These are phyloP conservation scores for Ochropleura leucogaster DNA, from an alignment of 2,888 invertebrate genomes.

Conservation along the genomic window DNA sequence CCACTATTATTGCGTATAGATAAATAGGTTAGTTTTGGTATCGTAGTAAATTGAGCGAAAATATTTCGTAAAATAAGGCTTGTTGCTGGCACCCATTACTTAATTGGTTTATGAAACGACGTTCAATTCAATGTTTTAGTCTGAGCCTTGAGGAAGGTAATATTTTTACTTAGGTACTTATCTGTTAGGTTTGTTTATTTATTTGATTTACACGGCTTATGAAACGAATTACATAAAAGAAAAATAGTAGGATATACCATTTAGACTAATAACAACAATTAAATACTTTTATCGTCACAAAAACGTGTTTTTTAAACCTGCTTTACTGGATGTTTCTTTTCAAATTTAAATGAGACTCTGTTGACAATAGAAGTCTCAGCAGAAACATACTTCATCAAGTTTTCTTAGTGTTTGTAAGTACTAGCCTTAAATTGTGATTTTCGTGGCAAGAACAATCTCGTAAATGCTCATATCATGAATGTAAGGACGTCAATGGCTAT, in stretches of 20 bases:
- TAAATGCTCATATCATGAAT: neutral
- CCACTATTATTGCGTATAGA: constrained; percentile 76
- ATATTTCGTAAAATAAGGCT: neutral
- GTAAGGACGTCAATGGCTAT: neutral
- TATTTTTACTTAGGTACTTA: neutral
- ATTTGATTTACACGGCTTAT: too few species aligned
- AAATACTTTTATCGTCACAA: too few species aligned
- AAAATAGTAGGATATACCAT: too few species aligned
- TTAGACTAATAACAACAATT: too few species aligned
- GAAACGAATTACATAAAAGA: too few species aligned
- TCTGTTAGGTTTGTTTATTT: too few species aligned
- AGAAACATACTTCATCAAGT: neutral
- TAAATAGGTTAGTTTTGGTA: constrained; percentile 27
- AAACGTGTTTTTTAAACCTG: neutral
- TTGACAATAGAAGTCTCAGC: neutral
- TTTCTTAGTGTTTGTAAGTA: neutral
- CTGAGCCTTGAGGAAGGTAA: neutral
- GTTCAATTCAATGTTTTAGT: neutral
- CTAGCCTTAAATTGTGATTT: neutral
- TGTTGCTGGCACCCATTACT: neutral
- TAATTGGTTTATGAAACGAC: neutral
- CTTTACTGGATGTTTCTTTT: neutral
- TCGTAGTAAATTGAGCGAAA: constrained; percentile 19
- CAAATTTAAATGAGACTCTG: neutral
- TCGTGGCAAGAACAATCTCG: neutral